A percentile compares a stretch with the other conserved stretches of the same genome.
Evolutionary conservation across 1,140 invertebrate genomes (phyloP).

Genomic region (Platyura marginata): DNA sequence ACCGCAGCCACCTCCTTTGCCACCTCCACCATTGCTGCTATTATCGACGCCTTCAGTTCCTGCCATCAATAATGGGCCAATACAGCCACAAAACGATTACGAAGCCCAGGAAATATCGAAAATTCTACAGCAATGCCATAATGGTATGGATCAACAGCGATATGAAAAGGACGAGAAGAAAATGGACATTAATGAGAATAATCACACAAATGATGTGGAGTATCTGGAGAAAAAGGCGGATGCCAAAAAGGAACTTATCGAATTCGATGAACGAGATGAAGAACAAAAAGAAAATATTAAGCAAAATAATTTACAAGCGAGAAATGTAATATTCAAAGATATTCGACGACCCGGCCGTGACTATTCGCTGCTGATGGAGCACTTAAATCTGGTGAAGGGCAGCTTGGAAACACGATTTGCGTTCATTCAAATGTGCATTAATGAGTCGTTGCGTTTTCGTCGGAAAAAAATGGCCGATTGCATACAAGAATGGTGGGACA

Average conservation of each 20-base stretch:
- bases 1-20: not conserved
- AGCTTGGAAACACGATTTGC: constrained; percentile 42
- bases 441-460: constrained; percentile 65
- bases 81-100: constrained; percentile 2
- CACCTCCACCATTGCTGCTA: not conserved
- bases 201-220: not conserved
- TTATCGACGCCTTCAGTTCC: not conserved
- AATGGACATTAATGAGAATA: not conserved
- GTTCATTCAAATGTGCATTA: constrained; percentile 54
- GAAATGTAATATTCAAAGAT: constrained; percentile 33
- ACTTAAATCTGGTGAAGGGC: constrained; percentile 52
- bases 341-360: constrained; percentile 33
- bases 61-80: not conserved
- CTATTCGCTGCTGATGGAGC: constrained; percentile 47
- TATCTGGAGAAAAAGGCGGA: not conserved
- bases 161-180: not conserved
- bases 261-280: constrained; percentile 11
- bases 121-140: constrained; percentile 21
- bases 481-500: constrained; percentile 25
- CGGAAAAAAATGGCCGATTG: constrained; percentile 45
- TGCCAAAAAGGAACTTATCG: constrained; percentile 2
- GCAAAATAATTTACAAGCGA: constrained; percentile 25
- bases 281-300: constrained; percentile 25
- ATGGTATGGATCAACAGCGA: not conserved
- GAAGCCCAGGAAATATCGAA: constrained; percentile 23